Evolutionary conservation across 2,797 vertebrate genomes (phyloP), one percentile per base, ranked within the genome.

Genomic region (Sebastes oblongus): DNA sequence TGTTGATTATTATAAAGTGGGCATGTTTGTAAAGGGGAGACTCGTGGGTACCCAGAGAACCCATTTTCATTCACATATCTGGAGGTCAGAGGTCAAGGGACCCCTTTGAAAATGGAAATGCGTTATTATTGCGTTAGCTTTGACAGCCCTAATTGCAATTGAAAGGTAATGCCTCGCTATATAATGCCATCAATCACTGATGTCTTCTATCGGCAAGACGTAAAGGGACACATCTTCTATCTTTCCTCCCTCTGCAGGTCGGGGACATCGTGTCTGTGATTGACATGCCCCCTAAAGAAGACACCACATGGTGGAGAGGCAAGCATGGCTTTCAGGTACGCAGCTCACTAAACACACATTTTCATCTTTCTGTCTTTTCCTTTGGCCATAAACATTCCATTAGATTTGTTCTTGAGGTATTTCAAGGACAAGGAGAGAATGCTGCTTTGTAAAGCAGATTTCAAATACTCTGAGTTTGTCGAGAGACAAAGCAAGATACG

Each of bases 251-350:
- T 73, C 59, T 83, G 70, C 94, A 99, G 98, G 98, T 99, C 78
- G 98, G 98, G 16, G 98, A 99, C 91, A 99, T 99, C 1, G 98
- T 99, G 75, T 99, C 98, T 25, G 98, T 99, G 80, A 99, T 99
- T 20, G 98, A 99, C 81, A 99, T 99, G 98, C 98, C 98, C 24
- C 98, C 98, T 0, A 99, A 99, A 94, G 98, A 99, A 89, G 95
- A 99, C 92, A 99, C 98, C 89, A 98, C 98, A 0, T 99, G 98
- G 98, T 99, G 98, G 98, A 97, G 98, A 90, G 98, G 98, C 64
- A 99, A 99, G 58, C 98, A 99, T 3, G 98, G 98, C 77, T 99
- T 99, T 89, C 98, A 99, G 97, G 98, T 99, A 93, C 39, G 93
- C 78, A 13, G 25, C 74, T 74, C 76, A 27, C 36, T 58, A 10